phyloP scores from a whole-genome alignment of 2,113 vertebrate species.

The Campylomormyrus numenius region DNA sequence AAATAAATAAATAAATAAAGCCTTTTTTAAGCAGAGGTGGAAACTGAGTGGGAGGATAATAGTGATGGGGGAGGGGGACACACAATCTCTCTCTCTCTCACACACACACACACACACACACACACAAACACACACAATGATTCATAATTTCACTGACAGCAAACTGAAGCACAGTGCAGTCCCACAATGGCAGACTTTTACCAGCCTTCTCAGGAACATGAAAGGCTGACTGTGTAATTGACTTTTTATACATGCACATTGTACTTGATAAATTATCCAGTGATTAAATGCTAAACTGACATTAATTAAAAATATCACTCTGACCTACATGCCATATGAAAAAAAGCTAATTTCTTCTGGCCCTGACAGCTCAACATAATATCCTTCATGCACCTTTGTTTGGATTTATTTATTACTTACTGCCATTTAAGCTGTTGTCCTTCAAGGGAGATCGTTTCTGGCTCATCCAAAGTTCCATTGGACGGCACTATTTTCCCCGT shows the following conservation, averaged over 20 bases:
- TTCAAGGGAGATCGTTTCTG: neutral
- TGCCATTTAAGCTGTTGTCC: neutral
- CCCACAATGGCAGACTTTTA: slow-evolving; percentile 30
- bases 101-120: neutral
- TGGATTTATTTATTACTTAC: neutral
- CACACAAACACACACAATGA: neutral
- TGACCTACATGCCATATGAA: slow-evolving; percentile 18
- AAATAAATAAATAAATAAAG: slow-evolving; percentile 30
- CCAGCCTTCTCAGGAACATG: slow-evolving; percentile 37
- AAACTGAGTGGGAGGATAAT: slow-evolving; percentile 31
- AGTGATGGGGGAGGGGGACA: slow-evolving; percentile 12
- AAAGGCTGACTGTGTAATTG: slow-evolving; percentile 36
- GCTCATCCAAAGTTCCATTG: neutral
- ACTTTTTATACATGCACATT: slow-evolving; percentile 30
- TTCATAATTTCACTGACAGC: slow-evolving; percentile 10
- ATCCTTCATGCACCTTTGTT: neutral
- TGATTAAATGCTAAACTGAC: slow-evolving; percentile 44
- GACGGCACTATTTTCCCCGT: neutral
- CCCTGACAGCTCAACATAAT: neutral
- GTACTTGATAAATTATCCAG: slow-evolving; percentile 36
- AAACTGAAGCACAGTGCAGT: slow-evolving; percentile 13
- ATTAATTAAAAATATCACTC: slow-evolving; percentile 47
- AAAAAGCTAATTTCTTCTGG: neutral
- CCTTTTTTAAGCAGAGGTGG: slow-evolving; percentile 28
- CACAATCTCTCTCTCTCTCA: no score